phyloP scores from a whole-genome alignment of 2,797 vertebrate genomes.

The Amblyraja radiata region DNA sequence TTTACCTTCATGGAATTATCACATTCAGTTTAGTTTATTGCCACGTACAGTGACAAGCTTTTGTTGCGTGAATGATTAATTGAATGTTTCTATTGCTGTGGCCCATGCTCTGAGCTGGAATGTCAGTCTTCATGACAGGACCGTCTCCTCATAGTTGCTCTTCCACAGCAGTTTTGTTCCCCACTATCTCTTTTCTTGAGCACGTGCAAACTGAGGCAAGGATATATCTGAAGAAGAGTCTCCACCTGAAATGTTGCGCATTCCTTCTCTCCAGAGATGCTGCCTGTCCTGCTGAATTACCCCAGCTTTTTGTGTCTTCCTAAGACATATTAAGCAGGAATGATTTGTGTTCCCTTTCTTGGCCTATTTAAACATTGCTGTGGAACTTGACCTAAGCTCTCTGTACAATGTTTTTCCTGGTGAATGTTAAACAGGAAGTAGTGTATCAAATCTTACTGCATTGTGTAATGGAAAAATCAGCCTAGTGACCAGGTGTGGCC shows the following conservation, averaged over 20 bases:
- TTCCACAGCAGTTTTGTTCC: background rate
- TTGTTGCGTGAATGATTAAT: background rate
- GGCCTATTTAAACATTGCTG: background rate
- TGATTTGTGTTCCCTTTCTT: background rate
- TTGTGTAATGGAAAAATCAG: slow-evolving; percentile 19
- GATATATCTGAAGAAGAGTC: background rate
- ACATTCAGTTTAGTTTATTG: too few species aligned
- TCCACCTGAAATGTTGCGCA: too few species aligned
- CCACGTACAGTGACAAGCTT: too few species aligned
- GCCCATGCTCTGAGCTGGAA: background rate
- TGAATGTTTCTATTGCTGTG: background rate
- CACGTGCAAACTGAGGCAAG: background rate
- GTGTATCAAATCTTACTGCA: background rate
- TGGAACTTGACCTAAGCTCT: background rate
- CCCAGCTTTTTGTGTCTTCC: too few species aligned
- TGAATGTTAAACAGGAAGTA: slow-evolving; percentile 33
- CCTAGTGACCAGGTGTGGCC: slow-evolving; percentile 5
- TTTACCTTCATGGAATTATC: background rate
- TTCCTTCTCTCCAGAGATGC: too few species aligned
- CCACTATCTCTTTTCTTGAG: background rate
- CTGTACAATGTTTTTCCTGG: background rate
- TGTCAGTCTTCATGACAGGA: background rate
- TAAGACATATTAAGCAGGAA: background rate
- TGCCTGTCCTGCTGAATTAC: too few species aligned
- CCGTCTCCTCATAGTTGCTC: background rate